phyloP scores from a whole-genome alignment of 2,888 invertebrate species.

The Oscheius sp. region DNA sequence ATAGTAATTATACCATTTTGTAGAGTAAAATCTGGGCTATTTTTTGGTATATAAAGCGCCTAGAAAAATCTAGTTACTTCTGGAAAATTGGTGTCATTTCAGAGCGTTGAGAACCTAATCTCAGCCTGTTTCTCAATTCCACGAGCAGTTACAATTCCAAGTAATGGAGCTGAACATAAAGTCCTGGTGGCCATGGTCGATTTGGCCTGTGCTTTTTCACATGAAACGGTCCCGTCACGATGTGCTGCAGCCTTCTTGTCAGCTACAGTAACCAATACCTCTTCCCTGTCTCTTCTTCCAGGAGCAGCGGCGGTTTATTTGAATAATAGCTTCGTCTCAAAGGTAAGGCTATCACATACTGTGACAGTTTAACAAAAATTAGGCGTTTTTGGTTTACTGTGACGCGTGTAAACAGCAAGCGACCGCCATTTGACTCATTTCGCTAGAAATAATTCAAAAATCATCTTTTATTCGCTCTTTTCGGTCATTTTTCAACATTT shows the following conservation, averaged over 20 bases:
- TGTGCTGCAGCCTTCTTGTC: conserved; percentile 74
- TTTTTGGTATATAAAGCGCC: no score
- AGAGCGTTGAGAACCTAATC: conserved; percentile 72
- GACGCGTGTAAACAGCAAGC: no score
- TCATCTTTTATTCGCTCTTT: background rate
- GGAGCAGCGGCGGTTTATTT: conserved; percentile 75
- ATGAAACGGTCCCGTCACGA: conserved; percentile 74
- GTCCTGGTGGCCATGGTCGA: conserved; percentile 67
- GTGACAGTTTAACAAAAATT: no score
- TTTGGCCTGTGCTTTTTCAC: conserved; percentile 73
- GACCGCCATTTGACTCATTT: no score
- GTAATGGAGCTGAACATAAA: conserved; percentile 74
- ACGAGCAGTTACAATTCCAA: conserved; percentile 73
- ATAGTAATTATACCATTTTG: no score
- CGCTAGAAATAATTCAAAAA: background rate
- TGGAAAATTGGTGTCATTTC: conserved; percentile 1
- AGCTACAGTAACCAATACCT: conserved; percentile 74
- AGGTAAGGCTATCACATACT: conserved; percentile 47
- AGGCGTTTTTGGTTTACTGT: no score
- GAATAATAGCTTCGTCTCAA: conserved; percentile 75
- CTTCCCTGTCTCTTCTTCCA: conserved; percentile 73
- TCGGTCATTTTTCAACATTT: no score
- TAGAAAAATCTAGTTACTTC: background rate
- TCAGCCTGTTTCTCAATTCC: conserved; percentile 74
- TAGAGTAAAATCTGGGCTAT: no score